Base-by-base conservation (phyloP, 2,888 invertebrate species). In the Andrena marginata region DNA sequence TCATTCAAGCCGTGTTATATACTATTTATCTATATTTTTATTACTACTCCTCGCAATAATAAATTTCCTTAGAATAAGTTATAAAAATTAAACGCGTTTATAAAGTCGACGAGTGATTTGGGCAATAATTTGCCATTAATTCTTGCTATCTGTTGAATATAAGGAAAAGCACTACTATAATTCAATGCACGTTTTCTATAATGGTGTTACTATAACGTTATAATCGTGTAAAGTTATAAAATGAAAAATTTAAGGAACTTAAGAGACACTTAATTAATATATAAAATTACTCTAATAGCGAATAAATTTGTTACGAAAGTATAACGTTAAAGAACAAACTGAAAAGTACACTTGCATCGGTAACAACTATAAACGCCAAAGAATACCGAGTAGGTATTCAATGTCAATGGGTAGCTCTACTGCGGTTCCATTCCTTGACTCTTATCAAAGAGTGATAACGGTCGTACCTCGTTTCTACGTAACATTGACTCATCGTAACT, bases 361-460 rank as follows among this genome's bases (percentile, higher is more conserved):
- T 54, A 20, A 20, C 6, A 35, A 23, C 26, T 60, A 6, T 10
- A 33, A 33, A 33, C 31, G 35, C 13, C 4, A 10, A 29, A 16
- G 20, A 73, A 69, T 29, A 29, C 60, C 60, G 42, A 81, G 42
- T 31, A 7, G 31, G 31, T 42, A 35, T 54, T n/a, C 62, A 70
- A 20, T 80, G 67, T 56, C 35, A 75, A 68, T 49, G 29, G 49
- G 16, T 59, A 67, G 48, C 51, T 33, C 51, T 13, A 60, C 23
- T 13, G 20, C n/a, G 2, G 48, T 80, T 60, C 63, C n/a, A 26
- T 48, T 63, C 63, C 72, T 69, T 51, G 6, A 2, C 20, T 49
- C 60, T 83, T 83, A 83, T 83, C 83, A 70, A 26, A 1, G 5
- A 42, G 54, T 82, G 83, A 83, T 83, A 73, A 83, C 73, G 35